Conservation (phyloP, 1,140 invertebrate species). For the Saccostrea cuccullata region DNA sequence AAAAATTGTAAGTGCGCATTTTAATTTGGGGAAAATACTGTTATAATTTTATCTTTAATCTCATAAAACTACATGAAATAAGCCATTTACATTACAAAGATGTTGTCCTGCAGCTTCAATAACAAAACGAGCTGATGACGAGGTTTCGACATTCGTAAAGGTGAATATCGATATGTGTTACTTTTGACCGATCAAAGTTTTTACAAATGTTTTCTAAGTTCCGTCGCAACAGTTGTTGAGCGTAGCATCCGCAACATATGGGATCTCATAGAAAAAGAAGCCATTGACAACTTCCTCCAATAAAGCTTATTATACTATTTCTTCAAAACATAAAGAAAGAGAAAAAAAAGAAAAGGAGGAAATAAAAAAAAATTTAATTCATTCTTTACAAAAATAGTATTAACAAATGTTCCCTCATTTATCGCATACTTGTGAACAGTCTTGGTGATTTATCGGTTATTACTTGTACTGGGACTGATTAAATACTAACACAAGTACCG, state of each 20-base stretch:
- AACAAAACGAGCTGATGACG: background rate
- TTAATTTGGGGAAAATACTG: too few relatives aligned
- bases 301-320: background rate
- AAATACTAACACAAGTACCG: slow-evolving; percentile 23
- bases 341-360: background rate
- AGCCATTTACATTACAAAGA: background rate
- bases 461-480: background rate
- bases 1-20: too few relatives aligned
- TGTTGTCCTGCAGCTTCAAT: background rate
- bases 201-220: background rate
- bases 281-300: background rate
- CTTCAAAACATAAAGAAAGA: background rate
- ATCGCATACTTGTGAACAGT: background rate
- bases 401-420: background rate
- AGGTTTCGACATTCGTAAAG: background rate
- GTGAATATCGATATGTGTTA: slow-evolving; percentile 12
- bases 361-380: background rate
- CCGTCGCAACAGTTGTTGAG: slow-evolving; percentile 18
- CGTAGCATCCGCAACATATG: slow-evolving; percentile 25
- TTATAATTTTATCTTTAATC: too few relatives aligned
- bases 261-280: background rate
- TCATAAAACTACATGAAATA: too few relatives aligned
- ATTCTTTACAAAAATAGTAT: background rate
- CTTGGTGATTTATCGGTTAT: slow-evolving; percentile 5
- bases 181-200: slow-evolving; percentile 16